Percentiles rank a stretch among this genome's conserved stretches.
phyloP scores from a whole-genome alignment of 2,888 invertebrate genomes.

The Tenthredo amoena region DNA sequence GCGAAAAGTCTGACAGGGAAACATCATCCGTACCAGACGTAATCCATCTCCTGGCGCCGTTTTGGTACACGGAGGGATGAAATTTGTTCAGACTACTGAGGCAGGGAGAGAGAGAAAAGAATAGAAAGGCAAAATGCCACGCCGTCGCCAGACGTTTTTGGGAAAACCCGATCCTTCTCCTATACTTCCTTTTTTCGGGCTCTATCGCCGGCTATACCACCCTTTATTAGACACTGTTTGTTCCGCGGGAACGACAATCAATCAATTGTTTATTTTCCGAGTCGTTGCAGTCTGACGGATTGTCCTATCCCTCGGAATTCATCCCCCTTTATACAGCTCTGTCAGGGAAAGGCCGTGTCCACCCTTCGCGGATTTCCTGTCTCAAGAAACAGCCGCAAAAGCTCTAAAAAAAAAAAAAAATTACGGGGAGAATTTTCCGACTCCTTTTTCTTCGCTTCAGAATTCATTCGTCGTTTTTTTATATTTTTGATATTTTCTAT shows the following conservation, averaged over 20 bases:
- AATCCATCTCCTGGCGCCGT: slow-evolving; percentile 28
- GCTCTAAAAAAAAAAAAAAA: background rate
- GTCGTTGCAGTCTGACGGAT: slow-evolving; percentile 3
- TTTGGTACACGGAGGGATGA: background rate
- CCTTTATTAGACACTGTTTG: slow-evolving; percentile 28
- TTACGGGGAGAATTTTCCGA: no score
- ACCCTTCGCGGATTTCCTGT: background rate
- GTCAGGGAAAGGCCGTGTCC: background rate
- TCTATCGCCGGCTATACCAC: background rate
- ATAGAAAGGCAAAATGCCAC: background rate
- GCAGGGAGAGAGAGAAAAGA: background rate
- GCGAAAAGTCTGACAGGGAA: slow-evolving; percentile 2
- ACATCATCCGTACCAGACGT: slow-evolving; percentile 26
- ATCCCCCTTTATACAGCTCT: background rate
- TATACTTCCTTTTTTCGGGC: background rate
- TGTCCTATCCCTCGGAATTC: background rate
- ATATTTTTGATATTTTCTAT: no score
- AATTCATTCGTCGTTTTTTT: no score
- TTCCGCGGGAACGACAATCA: slow-evolving; percentile 19
- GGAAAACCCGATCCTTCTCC: slow-evolving; percentile 1
- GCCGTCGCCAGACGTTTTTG: background rate
- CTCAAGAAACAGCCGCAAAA: background rate
- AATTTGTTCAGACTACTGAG: slow-evolving; percentile 15
- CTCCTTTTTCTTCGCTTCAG: no score
- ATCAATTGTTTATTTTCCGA: slow-evolving; percentile 25